Conservation (phyloP, 2,113 vertebrate genomes). For the Paralichthys olivaceus region DNA sequence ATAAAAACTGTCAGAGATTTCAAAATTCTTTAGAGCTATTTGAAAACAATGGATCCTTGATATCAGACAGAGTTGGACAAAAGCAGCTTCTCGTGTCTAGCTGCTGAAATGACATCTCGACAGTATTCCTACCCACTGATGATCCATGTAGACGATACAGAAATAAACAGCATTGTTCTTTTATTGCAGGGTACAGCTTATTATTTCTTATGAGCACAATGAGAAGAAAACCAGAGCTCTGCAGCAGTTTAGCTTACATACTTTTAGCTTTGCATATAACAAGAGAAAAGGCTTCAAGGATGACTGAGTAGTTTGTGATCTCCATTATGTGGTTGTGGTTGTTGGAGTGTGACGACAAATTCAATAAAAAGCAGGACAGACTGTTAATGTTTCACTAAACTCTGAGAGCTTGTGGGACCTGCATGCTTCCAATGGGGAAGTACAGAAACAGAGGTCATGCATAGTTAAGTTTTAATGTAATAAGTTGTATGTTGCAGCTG, state of each 20-base stretch:
- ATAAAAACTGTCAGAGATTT: too few species aligned
- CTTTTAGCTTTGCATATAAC: neutral
- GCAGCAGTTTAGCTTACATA: neutral
- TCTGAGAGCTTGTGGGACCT: neutral
- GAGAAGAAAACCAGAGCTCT: neutral
- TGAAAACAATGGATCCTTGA: too few species aligned
- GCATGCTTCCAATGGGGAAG: neutral
- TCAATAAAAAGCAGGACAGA: neutral
- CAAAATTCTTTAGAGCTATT: too few species aligned
- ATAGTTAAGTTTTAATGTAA: neutral
- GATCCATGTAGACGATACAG: neutral
- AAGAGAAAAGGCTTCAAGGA: neutral
- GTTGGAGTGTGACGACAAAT: neutral
- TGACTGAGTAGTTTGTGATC: neutral
- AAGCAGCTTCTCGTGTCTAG: too few species aligned
- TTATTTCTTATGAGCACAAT: neutral
- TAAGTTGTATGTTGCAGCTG: too few species aligned
- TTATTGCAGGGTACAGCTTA: neutral
- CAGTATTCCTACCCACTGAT: too few species aligned
- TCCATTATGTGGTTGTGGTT: neutral
- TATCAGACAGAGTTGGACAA: too few species aligned
- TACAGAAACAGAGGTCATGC: too few species aligned
- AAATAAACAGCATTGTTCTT: neutral
- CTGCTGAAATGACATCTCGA: too few species aligned
- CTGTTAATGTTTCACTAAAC: neutral